Evolutionary conservation across 2,113 vertebrate species (phyloP).

Genomic region (Nyctereutes procyonoides): DNA sequence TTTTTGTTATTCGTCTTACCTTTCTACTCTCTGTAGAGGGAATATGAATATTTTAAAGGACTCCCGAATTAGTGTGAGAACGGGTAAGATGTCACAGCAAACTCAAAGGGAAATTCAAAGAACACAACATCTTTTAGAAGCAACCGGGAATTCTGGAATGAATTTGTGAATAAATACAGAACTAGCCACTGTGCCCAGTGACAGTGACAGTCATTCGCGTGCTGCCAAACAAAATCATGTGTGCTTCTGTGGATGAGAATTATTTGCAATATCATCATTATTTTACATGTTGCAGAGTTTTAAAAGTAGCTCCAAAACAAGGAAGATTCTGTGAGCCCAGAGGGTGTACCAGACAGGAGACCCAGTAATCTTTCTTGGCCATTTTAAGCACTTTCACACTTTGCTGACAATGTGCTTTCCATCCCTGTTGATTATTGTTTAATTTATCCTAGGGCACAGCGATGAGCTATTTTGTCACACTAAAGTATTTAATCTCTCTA

Average conservation of each 20-base stretch:
- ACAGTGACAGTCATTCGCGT: accelerated
- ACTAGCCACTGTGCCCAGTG: accelerated
- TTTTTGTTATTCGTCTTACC: background rate
- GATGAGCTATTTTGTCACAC: background rate
- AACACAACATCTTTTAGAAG: accelerated
- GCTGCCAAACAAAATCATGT: background rate
- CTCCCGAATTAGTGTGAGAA: background rate
- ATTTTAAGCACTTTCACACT: background rate
- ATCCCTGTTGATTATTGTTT: background rate
- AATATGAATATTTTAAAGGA: background rate
- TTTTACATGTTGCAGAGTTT: background rate
- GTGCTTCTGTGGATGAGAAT: background rate
- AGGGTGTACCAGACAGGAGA: background rate
- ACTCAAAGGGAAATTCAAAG: background rate
- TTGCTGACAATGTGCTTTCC: too few relatives aligned
- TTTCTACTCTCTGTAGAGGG: background rate
- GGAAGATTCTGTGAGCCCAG: background rate
- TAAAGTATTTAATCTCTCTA: background rate
- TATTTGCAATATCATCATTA: too few relatives aligned
- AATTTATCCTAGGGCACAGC: background rate
- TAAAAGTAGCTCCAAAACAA: background rate
- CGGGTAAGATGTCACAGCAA: background rate
- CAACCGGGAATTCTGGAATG: background rate
- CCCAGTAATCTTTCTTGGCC: background rate
- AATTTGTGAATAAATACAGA: background rate